Evolutionary conservation across 2,888 invertebrate species (phyloP).

Genomic region (Seira musarum): DNA sequence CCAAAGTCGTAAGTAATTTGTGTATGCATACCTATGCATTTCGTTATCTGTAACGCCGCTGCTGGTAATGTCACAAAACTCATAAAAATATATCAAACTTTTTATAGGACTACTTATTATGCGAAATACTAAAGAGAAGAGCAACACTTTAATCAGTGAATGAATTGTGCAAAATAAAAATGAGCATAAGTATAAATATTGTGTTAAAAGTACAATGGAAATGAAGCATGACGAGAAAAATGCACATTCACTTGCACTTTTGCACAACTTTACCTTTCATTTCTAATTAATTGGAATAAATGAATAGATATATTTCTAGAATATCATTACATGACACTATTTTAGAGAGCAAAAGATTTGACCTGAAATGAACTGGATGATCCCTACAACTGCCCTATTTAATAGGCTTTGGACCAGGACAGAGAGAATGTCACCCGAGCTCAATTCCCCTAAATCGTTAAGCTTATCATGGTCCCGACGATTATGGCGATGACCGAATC

Average conservation of each 20-base stretch:
- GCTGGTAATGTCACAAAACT: conserved; percentile 10
- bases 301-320: neutral
- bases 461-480: too few relatives aligned
- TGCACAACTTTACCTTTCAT: neutral
- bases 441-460: too few relatives aligned
- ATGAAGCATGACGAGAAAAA: neutral
- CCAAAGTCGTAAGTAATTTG: neutral
- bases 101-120: conserved; percentile 9
- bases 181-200: neutral
- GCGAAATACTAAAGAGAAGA: neutral
- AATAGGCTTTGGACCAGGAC: too few relatives aligned
- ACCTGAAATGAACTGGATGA: too few relatives aligned
- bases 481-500: too few relatives aligned
- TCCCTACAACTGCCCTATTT: too few relatives aligned
- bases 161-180: neutral
- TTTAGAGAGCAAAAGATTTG: too few relatives aligned
- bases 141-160: neutral
- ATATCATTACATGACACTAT: neutral
- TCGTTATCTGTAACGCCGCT: neutral
- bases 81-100: neutral
- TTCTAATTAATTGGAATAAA: neutral
- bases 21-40: neutral
- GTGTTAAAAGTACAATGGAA: neutral
- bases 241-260: neutral
- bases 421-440: too few relatives aligned